Evolutionary conservation across 2,888 invertebrate species (phyloP).

Genomic region (Ophion costatus): DNA sequence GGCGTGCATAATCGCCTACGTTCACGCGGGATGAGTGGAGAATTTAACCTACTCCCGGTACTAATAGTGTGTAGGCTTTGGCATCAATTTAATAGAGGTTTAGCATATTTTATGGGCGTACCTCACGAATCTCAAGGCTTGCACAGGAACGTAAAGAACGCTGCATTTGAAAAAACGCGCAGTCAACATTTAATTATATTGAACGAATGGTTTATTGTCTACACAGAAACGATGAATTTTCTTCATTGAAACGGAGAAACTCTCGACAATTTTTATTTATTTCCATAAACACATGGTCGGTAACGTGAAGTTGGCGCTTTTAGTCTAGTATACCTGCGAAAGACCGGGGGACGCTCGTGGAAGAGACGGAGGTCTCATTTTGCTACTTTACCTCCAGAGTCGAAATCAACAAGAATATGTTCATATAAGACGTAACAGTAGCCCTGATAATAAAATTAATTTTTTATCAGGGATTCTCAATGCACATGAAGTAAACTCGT

Average conservation of each 20-base stretch:
- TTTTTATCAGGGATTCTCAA: too few species aligned
- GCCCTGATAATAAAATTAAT: too few species aligned
- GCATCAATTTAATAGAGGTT: not conserved
- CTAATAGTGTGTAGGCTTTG: not conserved
- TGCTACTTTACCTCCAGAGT: not conserved
- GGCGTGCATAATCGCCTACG: constrained; percentile 11
- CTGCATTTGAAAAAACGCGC: constrained; percentile 67
- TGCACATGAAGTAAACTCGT: too few species aligned
- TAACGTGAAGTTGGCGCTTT: constrained; percentile 28
- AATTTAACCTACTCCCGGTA: constrained; percentile 39
- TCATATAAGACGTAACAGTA: too few species aligned
- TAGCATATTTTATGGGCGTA: constrained; percentile 61
- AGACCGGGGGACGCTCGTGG: not conserved
- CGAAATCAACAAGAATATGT: not conserved
- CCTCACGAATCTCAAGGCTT: constrained; percentile 71
- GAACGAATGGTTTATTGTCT: constrained; percentile 17
- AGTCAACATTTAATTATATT: constrained; percentile 69
- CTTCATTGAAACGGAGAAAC: not conserved
- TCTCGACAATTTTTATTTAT: constrained; percentile 16
- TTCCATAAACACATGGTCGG: constrained; percentile 2
- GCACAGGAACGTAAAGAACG: constrained; percentile 60
- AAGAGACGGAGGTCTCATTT: not conserved
- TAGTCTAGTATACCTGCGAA: not conserved
- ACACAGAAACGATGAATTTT: constrained; percentile 21
- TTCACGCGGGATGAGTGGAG: constrained; percentile 30